A percentile compares a stretch with the other conserved stretches of the same genome.
These are phyloP conservation scores for Cyphotilapia sp. DNA, from an alignment of 2,113 vertebrate genomes.

Conservation along the genomic window DNA sequence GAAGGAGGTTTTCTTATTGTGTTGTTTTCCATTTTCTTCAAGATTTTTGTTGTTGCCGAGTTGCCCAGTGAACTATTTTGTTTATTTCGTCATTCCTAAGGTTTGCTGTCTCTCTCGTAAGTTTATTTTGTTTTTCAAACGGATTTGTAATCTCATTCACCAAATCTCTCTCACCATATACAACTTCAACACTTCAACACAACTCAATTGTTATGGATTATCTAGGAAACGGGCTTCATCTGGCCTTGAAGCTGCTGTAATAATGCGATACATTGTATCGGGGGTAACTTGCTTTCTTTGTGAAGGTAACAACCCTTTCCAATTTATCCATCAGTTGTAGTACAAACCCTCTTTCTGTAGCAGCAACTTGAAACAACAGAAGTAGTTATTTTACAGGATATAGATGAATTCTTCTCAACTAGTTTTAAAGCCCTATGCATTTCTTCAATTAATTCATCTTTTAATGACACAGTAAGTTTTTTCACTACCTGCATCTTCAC, in stretches of 20 bases:
- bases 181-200: not conserved
- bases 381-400: slow-evolving; percentile 18
- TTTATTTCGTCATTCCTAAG: not conserved
- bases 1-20: not conserved
- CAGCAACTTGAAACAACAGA: slow-evolving; percentile 4
- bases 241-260: not conserved
- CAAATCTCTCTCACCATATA: not conserved
- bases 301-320: not conserved
- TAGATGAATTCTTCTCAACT: not conserved
- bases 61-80: not conserved
- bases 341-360: not conserved
- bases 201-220: not conserved
- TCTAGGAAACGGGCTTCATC: not conserved
- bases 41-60: not conserved
- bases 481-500: not conserved
- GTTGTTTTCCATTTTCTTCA: not conserved
- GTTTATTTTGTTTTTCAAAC: not conserved
- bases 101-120: not conserved
- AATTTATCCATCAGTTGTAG: not conserved
- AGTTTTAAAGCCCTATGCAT: not conserved
- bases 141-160: not conserved
- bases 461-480: not conserved
- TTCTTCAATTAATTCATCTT: not conserved
- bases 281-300: not conserved
- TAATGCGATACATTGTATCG: not conserved